Base-by-base conservation (phyloP, 1,140 invertebrate species). In the Babylonia areolata region DNA sequence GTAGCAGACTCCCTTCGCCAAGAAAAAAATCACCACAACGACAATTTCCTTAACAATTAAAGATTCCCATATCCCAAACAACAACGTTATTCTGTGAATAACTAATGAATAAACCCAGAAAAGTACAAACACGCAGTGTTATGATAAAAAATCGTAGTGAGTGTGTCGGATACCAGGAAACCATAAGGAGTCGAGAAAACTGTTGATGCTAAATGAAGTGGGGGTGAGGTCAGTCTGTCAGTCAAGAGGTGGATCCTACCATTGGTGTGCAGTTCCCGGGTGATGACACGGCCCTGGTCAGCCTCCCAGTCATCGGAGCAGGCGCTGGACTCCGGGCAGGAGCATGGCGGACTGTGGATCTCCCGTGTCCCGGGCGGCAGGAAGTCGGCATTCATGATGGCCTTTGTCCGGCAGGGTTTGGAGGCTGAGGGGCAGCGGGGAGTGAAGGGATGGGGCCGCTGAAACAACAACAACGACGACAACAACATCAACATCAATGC, bases 251-350 rank as follows among this genome's bases (percentile, higher is more conserved):
- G 46, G 9, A 1, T 17, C 77, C 42, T 23, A 80, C 78, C 46
- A 37, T n/a, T 40, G 31, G 78, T 80, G 28, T 31, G 3, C 5
- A 80, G 42, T 9, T 80, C 78, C 3, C 78, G 42, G 11, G 37
- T 39, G 78, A 80, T 54, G 42, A 80, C 78, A 3, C 46, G 23
- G 33, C 54, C 78, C n/a, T n/a, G 23, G 46, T 58, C 3, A 2
- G 42, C 40, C 75, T 28, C 35, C 78, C 78, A 80, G 78, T 80
- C 78, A 2, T 51, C 40, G 28, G 46, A 80, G 78, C 78, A 80
- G 31, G 78, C 2, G 20, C 28, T 54, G 78, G 78, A 80, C 17
- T n/a, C 28, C 28, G 78, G 78, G 46, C 78, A 80, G 9, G 78
- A n/a, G 40, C 78, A 80, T 51, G 40, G 78, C 17, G 39, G 20